phyloP scores from a whole-genome alignment of 2,888 invertebrate genomes.

The Acanthoscelides obtectus region DNA sequence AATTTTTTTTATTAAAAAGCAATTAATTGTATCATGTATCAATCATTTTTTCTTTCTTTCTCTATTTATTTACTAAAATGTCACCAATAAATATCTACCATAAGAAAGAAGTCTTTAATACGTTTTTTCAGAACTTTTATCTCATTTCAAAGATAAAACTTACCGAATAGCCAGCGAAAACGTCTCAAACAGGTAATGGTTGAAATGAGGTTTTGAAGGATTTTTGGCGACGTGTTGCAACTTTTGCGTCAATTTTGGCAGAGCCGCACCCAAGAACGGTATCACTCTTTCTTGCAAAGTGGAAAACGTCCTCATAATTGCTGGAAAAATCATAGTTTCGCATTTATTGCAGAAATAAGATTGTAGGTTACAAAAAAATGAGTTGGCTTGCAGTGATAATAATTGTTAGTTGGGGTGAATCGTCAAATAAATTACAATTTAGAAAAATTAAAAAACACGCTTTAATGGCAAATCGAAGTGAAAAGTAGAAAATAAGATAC shows the following conservation, averaged over 20 bases:
- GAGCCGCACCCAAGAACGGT: constrained; percentile 71
- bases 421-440: no score
- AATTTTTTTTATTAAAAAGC: no score
- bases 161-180: constrained; percentile 83
- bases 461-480: no score
- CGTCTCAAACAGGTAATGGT: constrained; percentile 97
- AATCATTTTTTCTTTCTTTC: no score
- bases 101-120: no score
- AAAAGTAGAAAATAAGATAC: constrained; percentile 10
- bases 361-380: not conserved
- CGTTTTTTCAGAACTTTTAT: no score
- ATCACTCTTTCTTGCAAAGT: constrained; percentile 76
- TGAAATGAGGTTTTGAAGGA: constrained; percentile 95
- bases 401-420: not conserved
- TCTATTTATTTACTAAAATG: no score
- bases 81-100: no score
- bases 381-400: not conserved
- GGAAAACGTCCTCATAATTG: constrained; percentile 85
- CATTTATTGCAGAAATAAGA: not conserved
- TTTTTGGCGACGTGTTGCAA: constrained; percentile 82
- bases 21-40: no score
- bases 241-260: constrained; percentile 82
- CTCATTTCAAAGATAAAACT: no score
- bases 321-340: constrained; percentile 43
- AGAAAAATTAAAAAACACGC: no score